Evolutionary conservation across 92 coral and sea anemone genomes (phyloP), one percentile per base, ranked within the genome.

Genomic region (Zoanthus sociatus): DNA sequence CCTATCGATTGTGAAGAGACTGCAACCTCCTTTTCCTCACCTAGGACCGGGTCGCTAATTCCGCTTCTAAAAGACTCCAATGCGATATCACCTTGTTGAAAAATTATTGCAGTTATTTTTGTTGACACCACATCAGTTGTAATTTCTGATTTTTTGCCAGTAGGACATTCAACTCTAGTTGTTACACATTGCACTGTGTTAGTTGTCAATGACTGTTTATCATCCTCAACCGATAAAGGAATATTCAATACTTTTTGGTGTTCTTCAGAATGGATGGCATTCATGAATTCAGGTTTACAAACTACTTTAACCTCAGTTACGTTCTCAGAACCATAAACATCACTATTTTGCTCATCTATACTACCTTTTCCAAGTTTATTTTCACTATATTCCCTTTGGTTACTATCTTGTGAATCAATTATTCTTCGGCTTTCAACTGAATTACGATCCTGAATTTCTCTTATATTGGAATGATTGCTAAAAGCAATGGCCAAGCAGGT

Each of bases 131-230:
- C 55, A 11, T 50, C 12, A 11, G 55, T 50, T 11, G 9, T 11
- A 17, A 26, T 48, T 37, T 15, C 50, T 56, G 54, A 16, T 1
- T 44, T 32, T 30, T 17, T 17, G 5, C 14, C 51, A 30, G 11
- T 61, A 21, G 32, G 45, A 32, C 47, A 11, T 9, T 12, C 16
- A 5, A 7, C 45, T 30, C 30, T 32, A 66, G 10, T 6, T 11
- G 73, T 12, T 32, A 44, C 11, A 26, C 8, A 9, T n/a, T 54
- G 61, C 9, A 15, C 54, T 32, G 33, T 31, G 44, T 51, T 55
- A 60, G 17, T 20, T 78, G 15, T 50, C 18, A 77, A 15, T 77
- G 68, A 54, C 64, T 13, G 68, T 77, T 77, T 69, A 21, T 20
- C 30, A 69, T 15, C 12, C 11, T 30, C 18, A 16, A 50, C 16